These are phyloP conservation scores for Sesia bembeciformis DNA, from an alignment of 2,888 invertebrate species.

Conservation along the genomic window DNA sequence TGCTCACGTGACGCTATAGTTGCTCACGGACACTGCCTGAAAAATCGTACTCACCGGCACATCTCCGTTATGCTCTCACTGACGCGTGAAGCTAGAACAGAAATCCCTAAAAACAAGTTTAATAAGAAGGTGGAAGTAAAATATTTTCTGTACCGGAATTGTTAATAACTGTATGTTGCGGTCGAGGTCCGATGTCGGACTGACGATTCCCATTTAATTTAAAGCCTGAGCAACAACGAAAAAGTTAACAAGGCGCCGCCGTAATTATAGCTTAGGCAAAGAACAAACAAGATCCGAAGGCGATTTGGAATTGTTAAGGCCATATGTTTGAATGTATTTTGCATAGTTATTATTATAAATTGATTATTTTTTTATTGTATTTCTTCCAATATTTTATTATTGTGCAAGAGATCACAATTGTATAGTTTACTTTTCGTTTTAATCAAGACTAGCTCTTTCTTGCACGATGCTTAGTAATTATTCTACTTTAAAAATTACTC, in stretches of 20 bases:
- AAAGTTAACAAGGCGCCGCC: slow-evolving; percentile 63
- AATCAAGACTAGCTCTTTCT: too few species aligned
- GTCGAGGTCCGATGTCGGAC: slow-evolving; percentile 36
- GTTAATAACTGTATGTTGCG: slow-evolving; percentile 66
- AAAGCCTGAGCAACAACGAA: slow-evolving; percentile 53
- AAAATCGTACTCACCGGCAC: not conserved
- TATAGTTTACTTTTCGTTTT: too few species aligned
- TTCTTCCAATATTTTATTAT: too few species aligned
- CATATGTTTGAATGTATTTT: slow-evolving; percentile 46
- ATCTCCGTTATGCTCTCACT: slow-evolving; percentile 33
- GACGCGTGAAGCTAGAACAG: slow-evolving; percentile 31
- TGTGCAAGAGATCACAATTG: too few species aligned
- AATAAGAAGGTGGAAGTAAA: slow-evolving; percentile 71
- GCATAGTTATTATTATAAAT: slow-evolving; percentile 18
- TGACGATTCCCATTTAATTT: slow-evolving; percentile 68
- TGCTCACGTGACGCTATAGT: too few species aligned
- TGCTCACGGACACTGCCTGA: too few species aligned
- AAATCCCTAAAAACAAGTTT: slow-evolving; percentile 62
- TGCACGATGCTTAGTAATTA: too few species aligned
- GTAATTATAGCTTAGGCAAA: slow-evolving; percentile 61
- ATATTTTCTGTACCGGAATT: slow-evolving; percentile 70
- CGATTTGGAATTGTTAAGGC: slow-evolving; percentile 42
- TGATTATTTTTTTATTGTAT: too few species aligned
- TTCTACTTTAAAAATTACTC: too few species aligned
- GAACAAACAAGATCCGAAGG: slow-evolving; percentile 60